phyloP scores from a whole-genome alignment of 1,140 invertebrate species.

The Phocides pigmalion region DNA sequence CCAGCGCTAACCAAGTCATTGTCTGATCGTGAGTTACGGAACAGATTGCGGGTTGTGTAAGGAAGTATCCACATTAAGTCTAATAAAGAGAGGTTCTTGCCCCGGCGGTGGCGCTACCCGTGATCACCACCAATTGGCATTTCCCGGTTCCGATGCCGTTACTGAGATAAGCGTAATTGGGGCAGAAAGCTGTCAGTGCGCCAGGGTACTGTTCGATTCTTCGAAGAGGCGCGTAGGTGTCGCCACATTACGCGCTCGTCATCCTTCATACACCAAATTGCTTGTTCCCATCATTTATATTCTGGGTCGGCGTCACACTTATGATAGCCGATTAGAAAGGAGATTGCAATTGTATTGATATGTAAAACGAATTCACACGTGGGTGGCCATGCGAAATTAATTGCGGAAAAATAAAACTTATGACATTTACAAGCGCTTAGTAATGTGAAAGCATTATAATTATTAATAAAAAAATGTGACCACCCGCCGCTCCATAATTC shows the following conservation, averaged over 20 bases:
- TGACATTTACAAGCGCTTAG: constrained; percentile 27
- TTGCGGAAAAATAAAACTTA: constrained; percentile 31
- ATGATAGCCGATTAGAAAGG: constrained; percentile 75
- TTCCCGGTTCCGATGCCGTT: constrained; percentile 27
- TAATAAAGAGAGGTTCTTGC: constrained; percentile 11
- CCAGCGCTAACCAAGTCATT: not conserved
- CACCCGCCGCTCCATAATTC: constrained; percentile 11
- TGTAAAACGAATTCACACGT: constrained; percentile 55
- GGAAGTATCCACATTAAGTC: not conserved
- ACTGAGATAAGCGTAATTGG: constrained; percentile 58
- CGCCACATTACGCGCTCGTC: constrained; percentile 61
- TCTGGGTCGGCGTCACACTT: constrained; percentile 77
- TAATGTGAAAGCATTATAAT: constrained; percentile 21
- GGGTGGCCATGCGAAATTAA: constrained; percentile 41
- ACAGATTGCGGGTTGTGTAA: not conserved
- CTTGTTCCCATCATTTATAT: constrained; percentile 79
- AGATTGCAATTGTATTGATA: constrained; percentile 63
- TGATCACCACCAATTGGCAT: constrained; percentile 7
- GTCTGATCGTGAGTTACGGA: not conserved
- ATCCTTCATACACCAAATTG: constrained; percentile 78
- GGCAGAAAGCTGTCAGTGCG: constrained; percentile 65
- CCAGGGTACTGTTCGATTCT: constrained; percentile 70
- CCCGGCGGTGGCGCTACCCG: constrained; percentile 1
- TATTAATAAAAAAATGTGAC: constrained; percentile 14
- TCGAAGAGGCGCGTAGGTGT: constrained; percentile 73